Conservation (phyloP, 2,797 vertebrate species). For the Pyrocephalus nanus region DNA sequence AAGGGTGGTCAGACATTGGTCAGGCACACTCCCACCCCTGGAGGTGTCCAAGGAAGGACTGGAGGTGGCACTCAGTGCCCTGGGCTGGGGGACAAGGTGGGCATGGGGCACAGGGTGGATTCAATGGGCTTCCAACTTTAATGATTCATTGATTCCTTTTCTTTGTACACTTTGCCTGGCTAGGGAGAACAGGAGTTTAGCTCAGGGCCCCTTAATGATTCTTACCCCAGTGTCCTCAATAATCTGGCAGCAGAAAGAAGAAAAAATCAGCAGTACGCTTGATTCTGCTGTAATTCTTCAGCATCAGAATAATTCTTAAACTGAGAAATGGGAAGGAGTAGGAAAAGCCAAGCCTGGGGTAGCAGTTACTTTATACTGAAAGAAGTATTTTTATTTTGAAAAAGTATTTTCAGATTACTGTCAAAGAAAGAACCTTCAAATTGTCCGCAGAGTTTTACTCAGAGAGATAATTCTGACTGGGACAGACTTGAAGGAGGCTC, state of each 20-base stretch:
- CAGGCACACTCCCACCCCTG: not conserved
- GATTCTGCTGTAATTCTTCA: not conserved
- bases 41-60: not conserved
- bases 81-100: not conserved
- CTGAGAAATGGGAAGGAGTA: not conserved
- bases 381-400: not conserved
- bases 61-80: not conserved
- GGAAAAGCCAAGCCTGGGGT: not conserved
- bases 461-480: rapidly evolving
- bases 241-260: not conserved
- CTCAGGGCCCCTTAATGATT: not conserved
- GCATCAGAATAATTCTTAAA: not conserved
- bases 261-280: not conserved
- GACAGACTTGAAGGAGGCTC: not conserved
- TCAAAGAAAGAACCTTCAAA: not conserved
- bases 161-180: not conserved
- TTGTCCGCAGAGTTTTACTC: not conserved
- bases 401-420: not conserved
- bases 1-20: not conserved
- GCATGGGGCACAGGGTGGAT: not conserved
- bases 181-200: not conserved
- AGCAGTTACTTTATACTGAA: not conserved
- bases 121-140: rapidly evolving
- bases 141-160: rapidly evolving
- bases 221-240: not conserved